phyloP scores from a whole-genome alignment of 1,140 invertebrate genomes.

The Pachypeltis micranthus region DNA sequence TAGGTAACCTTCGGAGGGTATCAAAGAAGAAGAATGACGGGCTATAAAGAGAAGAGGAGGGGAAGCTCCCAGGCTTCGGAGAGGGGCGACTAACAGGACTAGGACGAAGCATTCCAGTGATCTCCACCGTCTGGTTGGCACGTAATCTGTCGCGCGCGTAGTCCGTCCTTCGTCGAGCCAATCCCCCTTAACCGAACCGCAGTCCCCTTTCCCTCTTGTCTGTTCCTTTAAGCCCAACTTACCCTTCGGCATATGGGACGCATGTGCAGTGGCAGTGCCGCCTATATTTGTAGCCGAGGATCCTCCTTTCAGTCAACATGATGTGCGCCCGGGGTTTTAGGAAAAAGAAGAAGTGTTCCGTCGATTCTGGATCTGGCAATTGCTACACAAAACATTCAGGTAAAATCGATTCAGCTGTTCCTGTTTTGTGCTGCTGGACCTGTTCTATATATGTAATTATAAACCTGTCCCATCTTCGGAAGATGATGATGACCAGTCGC shows the following conservation, averaged over 20 bases:
- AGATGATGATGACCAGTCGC: too few relatives aligned
- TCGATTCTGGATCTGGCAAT: constrained; percentile 9
- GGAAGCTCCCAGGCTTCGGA: background rate
- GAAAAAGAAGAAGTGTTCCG: constrained; percentile 7
- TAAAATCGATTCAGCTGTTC: too few relatives aligned
- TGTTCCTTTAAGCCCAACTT: background rate
- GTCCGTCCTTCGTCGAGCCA: too few relatives aligned
- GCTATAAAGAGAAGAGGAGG: too few relatives aligned
- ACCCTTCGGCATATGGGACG: background rate
- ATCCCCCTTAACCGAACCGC: background rate
- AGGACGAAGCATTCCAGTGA: background rate
- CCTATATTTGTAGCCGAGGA: background rate
- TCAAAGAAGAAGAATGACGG: too few relatives aligned
- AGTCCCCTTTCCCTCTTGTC: background rate
- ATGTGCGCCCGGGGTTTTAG: constrained; percentile 3
- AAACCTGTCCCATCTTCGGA: too few relatives aligned
- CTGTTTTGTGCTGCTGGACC: too few relatives aligned
- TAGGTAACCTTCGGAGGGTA: too few relatives aligned
- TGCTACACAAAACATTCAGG: constrained; percentile 9
- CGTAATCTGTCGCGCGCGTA: too few relatives aligned
- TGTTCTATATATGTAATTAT: too few relatives aligned
- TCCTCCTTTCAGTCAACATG: background rate
- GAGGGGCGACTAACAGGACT: background rate
- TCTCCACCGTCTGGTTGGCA: background rate
- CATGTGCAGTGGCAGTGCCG: background rate